Evolutionary conservation across 2,888 invertebrate genomes (phyloP), one percentile per base, ranked within the genome.

Genomic region (Perdita meconis): DNA sequence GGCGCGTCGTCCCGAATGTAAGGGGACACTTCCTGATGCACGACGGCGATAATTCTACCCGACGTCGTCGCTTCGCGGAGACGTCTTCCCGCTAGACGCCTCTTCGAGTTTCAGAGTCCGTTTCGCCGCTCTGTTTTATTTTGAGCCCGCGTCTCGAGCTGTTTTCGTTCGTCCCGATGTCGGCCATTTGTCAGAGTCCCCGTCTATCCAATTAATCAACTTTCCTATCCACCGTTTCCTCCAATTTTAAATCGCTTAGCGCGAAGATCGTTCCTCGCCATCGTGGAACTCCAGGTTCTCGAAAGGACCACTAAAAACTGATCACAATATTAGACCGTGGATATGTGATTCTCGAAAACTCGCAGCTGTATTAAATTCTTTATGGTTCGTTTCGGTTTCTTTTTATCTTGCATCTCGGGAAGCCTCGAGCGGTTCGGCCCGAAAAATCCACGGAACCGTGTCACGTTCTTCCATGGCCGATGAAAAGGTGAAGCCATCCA

Each of bases 21-120:
- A 78, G 66, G 22, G 63, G 67, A 78, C 55, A 67, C 71, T 71
- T 77, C 71, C 78, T 64, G 78, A 77, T 78, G 57, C 51, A 24
- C 53, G n/a, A 26, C 61, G 47, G 61, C 8, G 78, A 78, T 78
- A 70, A 78, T 69, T 76, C 70, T 70, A 59, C 44, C 26, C 24
- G 77, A 55, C 70, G 61, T 61, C 57, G 65, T 57, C 60, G 44
- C 67, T 30, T 34, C 47, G 16, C 3, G 6, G n/a, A 22, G 53
- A 42, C 40, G 13, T 19, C 2, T 50, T 19, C 42, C 3, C 13
- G 12, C n/a, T n/a, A n/a, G n/a, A 19, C 38, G 24, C 38, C 36
- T 72, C 57, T 57, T 71, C 72, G 56, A 53, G 34, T 75, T 75
- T 73, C 64, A 53, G 64, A 38, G 57, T 64, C 44, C 59, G 44